Evolutionary conservation across 1,140 invertebrate genomes (phyloP).

Genomic region (Nasonia vitripennis): DNA sequence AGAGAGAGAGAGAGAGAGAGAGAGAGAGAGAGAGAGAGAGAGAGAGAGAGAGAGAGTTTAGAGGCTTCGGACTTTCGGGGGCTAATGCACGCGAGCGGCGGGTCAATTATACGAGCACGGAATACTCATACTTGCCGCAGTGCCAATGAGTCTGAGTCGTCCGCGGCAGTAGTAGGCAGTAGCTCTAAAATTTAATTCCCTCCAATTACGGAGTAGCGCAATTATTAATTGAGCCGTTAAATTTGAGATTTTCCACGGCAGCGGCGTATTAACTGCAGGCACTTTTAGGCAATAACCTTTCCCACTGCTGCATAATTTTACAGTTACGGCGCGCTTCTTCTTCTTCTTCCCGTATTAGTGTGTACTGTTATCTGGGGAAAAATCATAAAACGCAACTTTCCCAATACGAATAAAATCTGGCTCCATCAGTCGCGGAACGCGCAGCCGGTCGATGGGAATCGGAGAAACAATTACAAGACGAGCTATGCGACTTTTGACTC

Average conservation of each 20-base stretch:
- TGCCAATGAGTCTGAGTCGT: slow-evolving; percentile 29
- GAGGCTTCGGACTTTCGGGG: background rate
- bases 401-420: background rate
- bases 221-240: slow-evolving; percentile 42
- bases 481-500: background rate
- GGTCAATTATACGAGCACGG: slow-evolving; percentile 13
- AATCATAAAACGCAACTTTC: slow-evolving; percentile 9
- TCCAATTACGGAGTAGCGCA: slow-evolving; percentile 17
- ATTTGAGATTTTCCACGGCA: slow-evolving; percentile 32
- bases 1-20: too few relatives aligned
- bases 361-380: background rate
- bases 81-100: background rate
- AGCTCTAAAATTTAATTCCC: slow-evolving; percentile 40
- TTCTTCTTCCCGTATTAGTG: background rate
- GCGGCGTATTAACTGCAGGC: slow-evolving; percentile 11
- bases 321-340: slow-evolving; percentile 1
- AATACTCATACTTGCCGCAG: background rate
- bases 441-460: background rate
- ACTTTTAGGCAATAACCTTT: slow-evolving; percentile 24
- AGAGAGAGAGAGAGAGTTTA: background rate
- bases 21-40: too few relatives aligned
- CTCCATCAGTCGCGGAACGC: background rate
- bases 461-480: background rate
- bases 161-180: background rate
- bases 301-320: slow-evolving; percentile 11